Percentiles rank a stretch among this genome's conserved stretches.
Evolutionary conservation across 2,797 vertebrate species (phyloP).

Genomic region (Numenius phaeopus): DNA sequence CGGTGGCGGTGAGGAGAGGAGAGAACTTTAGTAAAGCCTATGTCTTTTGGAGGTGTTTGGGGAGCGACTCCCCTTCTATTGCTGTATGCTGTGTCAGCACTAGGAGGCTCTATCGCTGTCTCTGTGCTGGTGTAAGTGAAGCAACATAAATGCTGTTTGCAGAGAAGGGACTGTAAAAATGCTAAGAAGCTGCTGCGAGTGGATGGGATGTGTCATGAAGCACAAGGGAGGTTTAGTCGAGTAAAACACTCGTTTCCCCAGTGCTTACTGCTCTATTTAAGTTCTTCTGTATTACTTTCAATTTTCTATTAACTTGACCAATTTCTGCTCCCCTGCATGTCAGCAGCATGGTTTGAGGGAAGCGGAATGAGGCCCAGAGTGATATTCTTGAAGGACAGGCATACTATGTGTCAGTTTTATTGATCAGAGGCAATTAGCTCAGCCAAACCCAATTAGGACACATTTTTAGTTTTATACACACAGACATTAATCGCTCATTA

Average conservation of each 20-base stretch:
- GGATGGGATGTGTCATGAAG: background rate
- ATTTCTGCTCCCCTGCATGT: constrained; percentile 13
- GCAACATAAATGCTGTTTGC: background rate
- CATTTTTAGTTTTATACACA: constrained; percentile 51
- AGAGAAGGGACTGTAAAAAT: background rate
- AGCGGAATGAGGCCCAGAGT: background rate
- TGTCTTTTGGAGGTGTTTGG: background rate
- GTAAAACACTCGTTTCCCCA: background rate
- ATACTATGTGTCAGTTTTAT: constrained; percentile 23
- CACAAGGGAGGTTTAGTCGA: background rate
- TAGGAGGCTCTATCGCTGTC: background rate
- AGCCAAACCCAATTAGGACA: constrained; percentile 49
- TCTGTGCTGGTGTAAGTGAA: background rate
- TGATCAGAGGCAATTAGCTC: constrained; percentile 61
- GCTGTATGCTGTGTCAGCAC: background rate
- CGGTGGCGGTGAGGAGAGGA: background rate
- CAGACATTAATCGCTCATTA: constrained; percentile 55
- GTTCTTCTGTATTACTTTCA: background rate
- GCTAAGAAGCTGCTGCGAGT: background rate
- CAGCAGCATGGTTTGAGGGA: background rate
- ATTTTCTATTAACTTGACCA: background rate
- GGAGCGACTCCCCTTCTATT: background rate
- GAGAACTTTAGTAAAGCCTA: background rate
- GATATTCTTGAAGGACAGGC: constrained; percentile 25
- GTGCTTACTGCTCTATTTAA: constrained; percentile 21